Percentiles rank a stretch among this genome's conserved stretches.
Conservation (phyloP, 2,797 vertebrate genomes). For the Xenentodon cancila region DNA sequence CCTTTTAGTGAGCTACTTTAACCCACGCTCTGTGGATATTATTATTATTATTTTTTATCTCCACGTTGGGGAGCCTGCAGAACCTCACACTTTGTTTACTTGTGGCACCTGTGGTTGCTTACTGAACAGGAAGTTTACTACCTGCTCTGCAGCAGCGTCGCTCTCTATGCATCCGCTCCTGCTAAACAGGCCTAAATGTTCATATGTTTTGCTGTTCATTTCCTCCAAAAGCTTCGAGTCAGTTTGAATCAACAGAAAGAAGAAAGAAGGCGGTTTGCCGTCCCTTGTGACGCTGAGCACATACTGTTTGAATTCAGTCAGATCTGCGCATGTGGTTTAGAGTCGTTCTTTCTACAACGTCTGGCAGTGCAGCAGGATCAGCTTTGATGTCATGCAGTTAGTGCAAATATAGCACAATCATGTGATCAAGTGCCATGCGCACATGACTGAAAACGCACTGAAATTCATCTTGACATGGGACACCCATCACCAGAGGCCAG, state of each 20-base stretch:
- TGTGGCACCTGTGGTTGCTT: slow-evolving; percentile 14
- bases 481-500: slow-evolving; percentile 4
- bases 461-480: neutral
- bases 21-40: neutral
- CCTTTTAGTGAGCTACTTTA: neutral
- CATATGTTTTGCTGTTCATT: neutral
- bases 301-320: no score
- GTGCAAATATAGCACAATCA: no score
- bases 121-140: slow-evolving; percentile 40
- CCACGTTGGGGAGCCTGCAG: neutral
- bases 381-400: no score
- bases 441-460: no score
- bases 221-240: no score
- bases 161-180: neutral
- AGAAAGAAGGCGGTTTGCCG: neutral
- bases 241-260: neutral
- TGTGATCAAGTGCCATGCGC: no score
- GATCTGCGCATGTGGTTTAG: no score
- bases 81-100: slow-evolving; percentile 32
- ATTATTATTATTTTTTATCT: neutral
- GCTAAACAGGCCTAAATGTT: neutral
- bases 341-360: no score
- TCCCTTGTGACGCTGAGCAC: no score
- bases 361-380: no score
- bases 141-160: slow-evolving; percentile 1